Conservation (phyloP, 2,888 invertebrate genomes). For the Agapetus fuscipes region DNA sequence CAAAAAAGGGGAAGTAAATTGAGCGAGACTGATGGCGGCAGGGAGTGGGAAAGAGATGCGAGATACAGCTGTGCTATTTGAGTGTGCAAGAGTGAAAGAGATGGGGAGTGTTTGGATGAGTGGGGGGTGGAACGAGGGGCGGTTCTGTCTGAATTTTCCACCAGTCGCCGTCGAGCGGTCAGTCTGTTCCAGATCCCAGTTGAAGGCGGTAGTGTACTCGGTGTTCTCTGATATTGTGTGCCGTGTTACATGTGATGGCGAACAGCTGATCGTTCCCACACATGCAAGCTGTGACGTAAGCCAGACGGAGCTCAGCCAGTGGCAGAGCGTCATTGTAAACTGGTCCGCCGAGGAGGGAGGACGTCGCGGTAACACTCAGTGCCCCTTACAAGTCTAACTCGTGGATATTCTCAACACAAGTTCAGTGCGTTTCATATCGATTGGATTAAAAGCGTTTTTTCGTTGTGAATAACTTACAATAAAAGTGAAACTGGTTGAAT, state of each 20-base stretch:
- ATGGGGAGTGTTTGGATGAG: constrained; percentile 2
- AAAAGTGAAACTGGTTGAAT: no score
- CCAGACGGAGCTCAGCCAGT: constrained; percentile 3
- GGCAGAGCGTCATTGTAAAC: neutral
- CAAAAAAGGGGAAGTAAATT: constrained; percentile 18
- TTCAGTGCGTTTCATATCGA: no score
- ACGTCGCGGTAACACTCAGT: neutral
- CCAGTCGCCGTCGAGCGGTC: constrained; percentile 15
- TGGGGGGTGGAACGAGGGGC: constrained; percentile 13
- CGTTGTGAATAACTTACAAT: no score
- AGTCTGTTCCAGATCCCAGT: no score
- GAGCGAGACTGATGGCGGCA: constrained; percentile 17
- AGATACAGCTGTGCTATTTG: constrained; percentile 14
- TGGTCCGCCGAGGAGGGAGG: neutral
- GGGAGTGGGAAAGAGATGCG: constrained; percentile 6
- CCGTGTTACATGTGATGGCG: neutral
- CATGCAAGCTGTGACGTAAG: constrained; percentile 16
- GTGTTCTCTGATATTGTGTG: neutral
- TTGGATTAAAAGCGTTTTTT: no score
- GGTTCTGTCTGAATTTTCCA: constrained; percentile 22
- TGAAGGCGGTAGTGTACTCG: constrained; percentile 1
- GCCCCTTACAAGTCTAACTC: no score
- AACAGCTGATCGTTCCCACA: constrained; percentile 18
- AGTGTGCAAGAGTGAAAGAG: constrained; percentile 5
- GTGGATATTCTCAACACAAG: no score